Percentiles rank a stretch among this genome's conserved stretches.
These are phyloP conservation scores for Nesoenas mayeri DNA, from an alignment of 2,113 vertebrate genomes.

Conservation along the genomic window DNA sequence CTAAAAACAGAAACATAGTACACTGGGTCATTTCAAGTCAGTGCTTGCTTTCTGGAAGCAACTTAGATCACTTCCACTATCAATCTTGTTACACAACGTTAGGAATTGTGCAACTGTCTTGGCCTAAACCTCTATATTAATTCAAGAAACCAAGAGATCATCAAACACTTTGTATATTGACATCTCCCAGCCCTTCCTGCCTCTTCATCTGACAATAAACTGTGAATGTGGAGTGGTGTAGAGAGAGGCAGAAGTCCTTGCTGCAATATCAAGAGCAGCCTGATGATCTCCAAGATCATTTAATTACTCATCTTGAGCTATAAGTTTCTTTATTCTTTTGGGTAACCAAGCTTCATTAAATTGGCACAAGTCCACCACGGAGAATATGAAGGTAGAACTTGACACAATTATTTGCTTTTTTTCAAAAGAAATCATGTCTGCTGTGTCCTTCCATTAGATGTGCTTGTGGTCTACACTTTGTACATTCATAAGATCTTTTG, in stretches of 20 bases:
- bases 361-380: not conserved
- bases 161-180: not conserved
- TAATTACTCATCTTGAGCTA: not conserved
- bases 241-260: not conserved
- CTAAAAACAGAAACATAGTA: not conserved
- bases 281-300: not conserved
- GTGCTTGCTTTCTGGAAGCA: not conserved
- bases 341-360: not conserved
- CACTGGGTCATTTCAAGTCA: not conserved
- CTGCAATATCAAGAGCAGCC: not conserved
- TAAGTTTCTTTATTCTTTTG: not conserved
- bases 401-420: not conserved
- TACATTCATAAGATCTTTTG: not conserved
- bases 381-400: not conserved
- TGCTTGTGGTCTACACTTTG: not conserved
- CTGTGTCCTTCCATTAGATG: not conserved
- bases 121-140: not conserved
- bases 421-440: not conserved
- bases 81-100: not conserved
- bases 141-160: not conserved
- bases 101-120: not conserved
- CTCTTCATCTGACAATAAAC: not conserved
- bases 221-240: not conserved
- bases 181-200: not conserved
- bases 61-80: not conserved